Conservation (phyloP, 2,113 vertebrate species). For the Calidris pugnax region DNA sequence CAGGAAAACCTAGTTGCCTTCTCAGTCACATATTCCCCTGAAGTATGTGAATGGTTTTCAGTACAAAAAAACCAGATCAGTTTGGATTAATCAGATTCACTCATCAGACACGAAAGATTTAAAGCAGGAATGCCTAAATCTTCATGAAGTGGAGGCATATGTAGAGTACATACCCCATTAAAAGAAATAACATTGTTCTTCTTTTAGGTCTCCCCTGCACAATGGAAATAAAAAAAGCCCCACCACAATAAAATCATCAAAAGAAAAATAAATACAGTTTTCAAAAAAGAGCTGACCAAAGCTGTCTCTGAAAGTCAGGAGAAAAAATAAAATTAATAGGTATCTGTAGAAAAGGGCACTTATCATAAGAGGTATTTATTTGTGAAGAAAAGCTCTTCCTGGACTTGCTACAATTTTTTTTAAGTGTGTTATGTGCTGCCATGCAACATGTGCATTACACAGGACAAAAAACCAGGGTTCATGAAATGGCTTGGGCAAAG, state of each 20-base stretch:
- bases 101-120: not conserved
- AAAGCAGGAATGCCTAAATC: not conserved
- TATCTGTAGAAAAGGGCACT: not conserved
- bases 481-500: not conserved
- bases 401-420: not conserved
- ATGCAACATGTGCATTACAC: not conserved
- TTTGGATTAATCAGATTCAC: not conserved
- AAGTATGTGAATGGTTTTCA: not conserved
- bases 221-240: not conserved
- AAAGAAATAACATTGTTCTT: not conserved
- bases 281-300: not conserved
- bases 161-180: not conserved
- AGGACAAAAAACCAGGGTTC: not conserved
- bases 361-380: not conserved
- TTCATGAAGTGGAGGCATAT: not conserved
- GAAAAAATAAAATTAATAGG: not conserved
- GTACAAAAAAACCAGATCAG: not conserved
- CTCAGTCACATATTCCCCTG: not conserved
- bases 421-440: not conserved
- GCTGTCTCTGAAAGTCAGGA: not conserved
- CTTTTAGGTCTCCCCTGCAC: not conserved
- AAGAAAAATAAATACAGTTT: not conserved
- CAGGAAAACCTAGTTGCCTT: not conserved
- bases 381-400: not conserved
- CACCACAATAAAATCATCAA: not conserved